These are phyloP conservation scores for Rhabdomys pumilio DNA, from an alignment of 2,797 vertebrate genomes.

Conservation along the genomic window DNA sequence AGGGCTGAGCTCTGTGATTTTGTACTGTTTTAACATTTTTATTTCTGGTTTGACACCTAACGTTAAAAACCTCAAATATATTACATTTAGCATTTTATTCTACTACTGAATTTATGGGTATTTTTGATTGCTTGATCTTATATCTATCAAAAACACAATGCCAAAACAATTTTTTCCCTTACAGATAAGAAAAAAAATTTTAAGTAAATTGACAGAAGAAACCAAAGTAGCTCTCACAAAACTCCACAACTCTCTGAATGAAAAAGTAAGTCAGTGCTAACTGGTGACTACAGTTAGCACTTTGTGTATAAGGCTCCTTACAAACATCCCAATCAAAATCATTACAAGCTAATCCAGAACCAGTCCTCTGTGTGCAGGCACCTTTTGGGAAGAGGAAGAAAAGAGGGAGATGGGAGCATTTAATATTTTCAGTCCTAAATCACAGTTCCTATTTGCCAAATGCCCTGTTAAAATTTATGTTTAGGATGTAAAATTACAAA, in stretches of 20 bases:
- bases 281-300: neutral
- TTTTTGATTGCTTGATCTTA: neutral
- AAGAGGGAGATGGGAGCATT: neutral
- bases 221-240: slow-evolving; percentile 94
- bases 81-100: slow-evolving; percentile 22
- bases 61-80: slow-evolving; percentile 42
- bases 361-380: neutral
- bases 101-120: neutral
- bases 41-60: slow-evolving; percentile 43
- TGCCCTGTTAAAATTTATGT: slow-evolving; percentile 43
- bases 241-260: slow-evolving; percentile 94
- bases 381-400: neutral
- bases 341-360: neutral
- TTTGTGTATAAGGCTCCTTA: neutral
- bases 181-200: slow-evolving; percentile 95
- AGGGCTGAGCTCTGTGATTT: neutral
- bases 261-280: slow-evolving; percentile 92
- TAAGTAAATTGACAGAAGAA: slow-evolving; percentile 95
- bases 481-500: slow-evolving; percentile 35
- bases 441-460: slow-evolving; percentile 43
- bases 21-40: slow-evolving; percentile 46
- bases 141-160: neutral
- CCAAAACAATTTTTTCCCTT: slow-evolving; percentile 38
- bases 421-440: slow-evolving; percentile 50
- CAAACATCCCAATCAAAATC: slow-evolving; percentile 15